phyloP scores from a whole-genome alignment of 2,113 vertebrate species.

The Corydoras maculifer region DNA sequence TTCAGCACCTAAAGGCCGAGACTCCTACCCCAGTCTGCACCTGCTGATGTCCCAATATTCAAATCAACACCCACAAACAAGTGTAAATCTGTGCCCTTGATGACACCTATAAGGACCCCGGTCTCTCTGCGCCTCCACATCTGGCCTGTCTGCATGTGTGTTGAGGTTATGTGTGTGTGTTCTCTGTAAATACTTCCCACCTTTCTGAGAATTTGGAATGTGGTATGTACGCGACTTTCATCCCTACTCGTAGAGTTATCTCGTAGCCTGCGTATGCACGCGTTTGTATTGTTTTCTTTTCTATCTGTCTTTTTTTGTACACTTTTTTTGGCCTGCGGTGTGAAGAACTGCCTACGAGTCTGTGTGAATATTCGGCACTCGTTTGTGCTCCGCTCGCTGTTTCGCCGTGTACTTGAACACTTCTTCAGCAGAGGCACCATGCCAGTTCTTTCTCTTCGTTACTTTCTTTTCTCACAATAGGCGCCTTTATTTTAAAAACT shows the following conservation, averaged over 20 bases:
- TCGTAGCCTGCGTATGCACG: slow-evolving; percentile 61
- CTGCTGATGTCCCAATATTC: background rate
- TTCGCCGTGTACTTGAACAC: slow-evolving; percentile 53
- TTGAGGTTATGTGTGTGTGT: slow-evolving; percentile 66
- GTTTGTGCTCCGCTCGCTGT: slow-evolving; percentile 49
- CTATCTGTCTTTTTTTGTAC: slow-evolving; percentile 32
- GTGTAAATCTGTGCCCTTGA: slow-evolving; percentile 57
- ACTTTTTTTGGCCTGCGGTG: slow-evolving; percentile 53
- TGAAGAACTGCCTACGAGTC: slow-evolving; percentile 68
- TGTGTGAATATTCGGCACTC: slow-evolving; percentile 60
- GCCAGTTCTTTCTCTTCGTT: slow-evolving; percentile 28
- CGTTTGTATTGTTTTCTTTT: slow-evolving; percentile 69
- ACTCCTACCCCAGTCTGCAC: slow-evolving; percentile 63
- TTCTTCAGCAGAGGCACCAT: slow-evolving; percentile 40
- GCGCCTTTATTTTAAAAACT: slow-evolving; percentile 53
- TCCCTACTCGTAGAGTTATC: slow-evolving; percentile 69
- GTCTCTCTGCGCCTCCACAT: slow-evolving; percentile 52
- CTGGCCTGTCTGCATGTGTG: slow-evolving; percentile 52
- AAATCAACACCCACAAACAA: slow-evolving; percentile 36
- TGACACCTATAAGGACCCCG: slow-evolving; percentile 56
- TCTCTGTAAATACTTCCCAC: slow-evolving; percentile 66
- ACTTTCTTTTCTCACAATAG: slow-evolving; percentile 31
- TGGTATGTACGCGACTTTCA: slow-evolving; percentile 51
- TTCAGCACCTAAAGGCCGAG: slow-evolving; percentile 72
- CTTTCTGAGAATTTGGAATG: slow-evolving; percentile 60